Evolutionary conservation across 1,140 invertebrate genomes (phyloP), one percentile per base, ranked within the genome.

Genomic region (Drosophila funebris): DNA sequence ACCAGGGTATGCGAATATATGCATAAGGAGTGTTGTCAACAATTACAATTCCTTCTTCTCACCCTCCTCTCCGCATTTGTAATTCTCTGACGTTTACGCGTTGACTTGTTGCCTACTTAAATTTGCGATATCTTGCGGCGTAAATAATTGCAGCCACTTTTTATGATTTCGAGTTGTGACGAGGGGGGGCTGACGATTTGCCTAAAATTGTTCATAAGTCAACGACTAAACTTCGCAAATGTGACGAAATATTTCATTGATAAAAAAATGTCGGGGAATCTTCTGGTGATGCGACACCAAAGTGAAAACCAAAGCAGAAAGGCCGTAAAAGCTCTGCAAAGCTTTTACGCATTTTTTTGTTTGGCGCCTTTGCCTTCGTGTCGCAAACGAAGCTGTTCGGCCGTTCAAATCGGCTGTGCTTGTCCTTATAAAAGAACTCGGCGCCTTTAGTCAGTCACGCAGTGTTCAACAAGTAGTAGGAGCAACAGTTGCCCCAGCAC

Each of bases 391-490:
- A 39, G 53, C 18, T 37, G 18, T 27, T 57, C 62, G 61, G 13
- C 3, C 5, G 29, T 8, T 18, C n/a, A n/a, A 11, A 13, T 61
- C 56, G 66, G 56, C 16, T 68, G 20, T n/a, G 67, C 67, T 36
- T 16, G 62, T 66, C 76, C 75, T 81, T 88, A 88, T 88, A 88
- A 88, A 88, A 88, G 83, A 81, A 88, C 36, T 75, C 72, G 53
- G 68, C 43, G 72, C 41, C 39, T 36, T 62, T 72, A 88, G 84
- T 79, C 83, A 14, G 60, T 70, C 66, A 88, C 84, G 83, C 84
- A 88, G 83, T 88, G 83, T 73, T 88, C 83, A 88, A 88, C 83
- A 88, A 88, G 83, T 88, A 84, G 81, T 60, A 87, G 68, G 66
- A 78, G 83, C 83, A 88, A 88, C 83, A 88, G 83, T 88, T 88